Evolutionary conservation across 2,113 vertebrate species (phyloP).

Genomic region (Motacilla tschutschensis): DNA sequence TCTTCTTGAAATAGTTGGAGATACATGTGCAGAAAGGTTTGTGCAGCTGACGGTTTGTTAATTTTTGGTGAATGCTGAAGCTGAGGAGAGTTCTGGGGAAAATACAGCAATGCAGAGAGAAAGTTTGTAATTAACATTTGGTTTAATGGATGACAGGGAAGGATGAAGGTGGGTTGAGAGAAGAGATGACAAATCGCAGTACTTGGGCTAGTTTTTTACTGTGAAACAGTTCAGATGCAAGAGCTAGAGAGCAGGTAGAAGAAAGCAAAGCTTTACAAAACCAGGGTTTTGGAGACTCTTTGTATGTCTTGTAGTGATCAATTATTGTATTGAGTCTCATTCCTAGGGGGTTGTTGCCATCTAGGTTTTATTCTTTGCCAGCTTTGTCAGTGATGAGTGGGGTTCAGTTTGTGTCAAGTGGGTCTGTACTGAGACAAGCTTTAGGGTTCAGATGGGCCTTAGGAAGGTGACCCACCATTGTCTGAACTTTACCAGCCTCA

Average conservation of each 20-base stretch:
- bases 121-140: neutral
- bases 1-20: neutral
- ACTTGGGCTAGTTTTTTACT: neutral
- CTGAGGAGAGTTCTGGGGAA: neutral
- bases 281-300: neutral
- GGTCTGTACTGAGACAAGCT: neutral
- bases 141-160: neutral
- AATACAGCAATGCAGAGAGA: neutral
- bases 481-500: neutral
- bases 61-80: neutral
- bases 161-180: neutral
- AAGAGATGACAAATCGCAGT: neutral
- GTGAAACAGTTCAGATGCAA: neutral
- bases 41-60: neutral
- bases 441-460: neutral
- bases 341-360: neutral
- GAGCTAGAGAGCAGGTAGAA: neutral
- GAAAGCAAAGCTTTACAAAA: neutral
- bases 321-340: neutral
- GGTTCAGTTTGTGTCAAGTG: neutral
- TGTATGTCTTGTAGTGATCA: neutral
- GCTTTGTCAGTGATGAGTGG: neutral
- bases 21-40: neutral
- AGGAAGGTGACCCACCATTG: neutral
- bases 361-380: neutral